Evolutionary conservation across 2,113 vertebrate genomes (phyloP).

Genomic region (Spea bombifrons): DNA sequence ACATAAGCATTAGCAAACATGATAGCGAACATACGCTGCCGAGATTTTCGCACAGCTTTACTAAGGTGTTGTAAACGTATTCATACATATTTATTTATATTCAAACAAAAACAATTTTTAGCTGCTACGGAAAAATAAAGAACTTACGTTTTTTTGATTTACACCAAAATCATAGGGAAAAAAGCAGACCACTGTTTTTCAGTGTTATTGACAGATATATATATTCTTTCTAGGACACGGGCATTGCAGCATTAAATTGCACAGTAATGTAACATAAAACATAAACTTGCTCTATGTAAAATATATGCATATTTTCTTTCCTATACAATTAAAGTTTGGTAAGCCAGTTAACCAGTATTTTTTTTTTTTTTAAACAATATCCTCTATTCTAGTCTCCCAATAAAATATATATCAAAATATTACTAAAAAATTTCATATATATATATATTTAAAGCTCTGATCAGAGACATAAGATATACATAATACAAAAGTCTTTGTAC

Average conservation of each 20-base stretch:
- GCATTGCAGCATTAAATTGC: conserved; percentile 13
- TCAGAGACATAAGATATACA: conserved; percentile 51
- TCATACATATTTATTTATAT: too few relatives aligned
- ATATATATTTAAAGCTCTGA: conserved; percentile 29
- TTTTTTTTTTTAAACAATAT: not conserved
- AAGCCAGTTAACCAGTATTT: conserved; percentile 31
- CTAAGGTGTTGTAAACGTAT: too few relatives aligned
- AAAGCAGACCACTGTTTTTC: not conserved
- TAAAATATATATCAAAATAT: conserved; percentile 27
- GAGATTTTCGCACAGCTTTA: too few relatives aligned
- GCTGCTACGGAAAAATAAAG: too few relatives aligned
- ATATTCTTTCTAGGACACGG: conserved; percentile 1
- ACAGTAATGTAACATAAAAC: conserved; percentile 15
- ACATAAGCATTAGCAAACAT: too few relatives aligned
- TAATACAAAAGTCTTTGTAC: conserved; percentile 68
- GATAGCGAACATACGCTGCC: too few relatives aligned
- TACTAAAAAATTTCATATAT: conserved; percentile 14
- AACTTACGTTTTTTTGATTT: too few relatives aligned
- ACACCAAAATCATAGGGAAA: not conserved
- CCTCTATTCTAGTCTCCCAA: not conserved
- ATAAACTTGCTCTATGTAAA: conserved; percentile 19
- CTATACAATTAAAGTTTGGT: conserved; percentile 27
- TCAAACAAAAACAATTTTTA: too few relatives aligned
- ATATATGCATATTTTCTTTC: conserved; percentile 6
- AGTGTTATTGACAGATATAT: conserved; percentile 16